These are phyloP conservation scores for Brachionus asplanchnoidis DNA, from an alignment of 1,140 invertebrate species.

Conservation along the genomic window DNA sequence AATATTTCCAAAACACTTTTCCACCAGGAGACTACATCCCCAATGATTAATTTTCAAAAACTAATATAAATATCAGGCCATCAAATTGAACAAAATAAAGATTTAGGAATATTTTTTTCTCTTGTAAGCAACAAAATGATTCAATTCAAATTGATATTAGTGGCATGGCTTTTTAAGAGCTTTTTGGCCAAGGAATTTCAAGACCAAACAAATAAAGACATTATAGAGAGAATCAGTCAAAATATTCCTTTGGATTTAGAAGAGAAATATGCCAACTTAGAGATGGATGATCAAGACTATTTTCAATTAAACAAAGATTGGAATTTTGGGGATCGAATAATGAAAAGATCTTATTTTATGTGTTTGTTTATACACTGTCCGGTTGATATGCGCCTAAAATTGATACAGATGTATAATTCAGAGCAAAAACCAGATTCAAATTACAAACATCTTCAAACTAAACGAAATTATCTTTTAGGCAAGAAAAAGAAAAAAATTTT, in stretches of 20 bases:
- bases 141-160: background rate
- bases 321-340: background rate
- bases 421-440: background rate
- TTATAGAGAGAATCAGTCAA: background rate
- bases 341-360: background rate
- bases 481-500: constrained; percentile 24
- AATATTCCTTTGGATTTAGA: background rate
- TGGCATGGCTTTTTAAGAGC: background rate
- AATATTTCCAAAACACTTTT: background rate
- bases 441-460: background rate
- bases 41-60: background rate
- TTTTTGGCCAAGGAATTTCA: background rate
- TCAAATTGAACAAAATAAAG: background rate
- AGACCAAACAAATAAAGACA: background rate
- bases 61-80: background rate
- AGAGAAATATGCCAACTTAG: background rate
- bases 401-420: background rate
- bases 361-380: background rate
- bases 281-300: background rate
- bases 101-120: too few relatives aligned
- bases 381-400: background rate
- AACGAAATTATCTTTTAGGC: background rate
- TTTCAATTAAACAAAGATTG: background rate
- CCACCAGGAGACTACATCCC: background rate
- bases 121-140: background rate